These are phyloP conservation scores for Hypocryptadius cinnamomeus DNA, from an alignment of 2,113 vertebrate species.

Conservation along the genomic window DNA sequence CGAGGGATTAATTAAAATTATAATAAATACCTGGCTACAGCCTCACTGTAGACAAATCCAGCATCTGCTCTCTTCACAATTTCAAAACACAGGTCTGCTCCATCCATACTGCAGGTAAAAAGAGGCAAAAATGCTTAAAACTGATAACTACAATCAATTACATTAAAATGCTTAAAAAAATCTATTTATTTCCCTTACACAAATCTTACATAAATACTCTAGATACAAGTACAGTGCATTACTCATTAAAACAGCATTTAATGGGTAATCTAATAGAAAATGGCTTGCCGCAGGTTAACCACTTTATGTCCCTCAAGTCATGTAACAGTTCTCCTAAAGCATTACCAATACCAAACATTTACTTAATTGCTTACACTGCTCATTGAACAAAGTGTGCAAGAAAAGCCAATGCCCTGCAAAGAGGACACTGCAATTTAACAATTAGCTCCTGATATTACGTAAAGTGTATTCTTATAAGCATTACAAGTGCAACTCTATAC, in stretches of 20 bases:
- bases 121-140: slow-evolving; percentile 3
- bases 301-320: neutral
- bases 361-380: neutral
- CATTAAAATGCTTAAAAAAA: neutral
- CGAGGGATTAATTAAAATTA: neutral
- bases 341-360: neutral
- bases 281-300: neutral
- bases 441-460: neutral
- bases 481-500: neutral
- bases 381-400: neutral
- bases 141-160: neutral
- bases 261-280: neutral
- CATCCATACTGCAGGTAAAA: slow-evolving; percentile 83
- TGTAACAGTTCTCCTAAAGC: neutral
- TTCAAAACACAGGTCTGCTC: slow-evolving; percentile 92
- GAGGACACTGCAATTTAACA: neutral
- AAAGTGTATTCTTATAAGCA: neutral
- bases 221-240: neutral
- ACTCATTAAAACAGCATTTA: neutral
- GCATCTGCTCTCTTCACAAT: slow-evolving; percentile 92
- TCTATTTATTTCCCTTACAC: neutral
- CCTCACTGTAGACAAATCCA: slow-evolving; percentile 95
- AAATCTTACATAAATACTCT: neutral
- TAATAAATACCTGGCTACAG: slow-evolving; percentile 87
- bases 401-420: neutral